Evolutionary conservation across 2,113 vertebrate species (phyloP), one percentile per base, ranked within the genome.

Genomic region (Rhinichthys klamathensis): DNA sequence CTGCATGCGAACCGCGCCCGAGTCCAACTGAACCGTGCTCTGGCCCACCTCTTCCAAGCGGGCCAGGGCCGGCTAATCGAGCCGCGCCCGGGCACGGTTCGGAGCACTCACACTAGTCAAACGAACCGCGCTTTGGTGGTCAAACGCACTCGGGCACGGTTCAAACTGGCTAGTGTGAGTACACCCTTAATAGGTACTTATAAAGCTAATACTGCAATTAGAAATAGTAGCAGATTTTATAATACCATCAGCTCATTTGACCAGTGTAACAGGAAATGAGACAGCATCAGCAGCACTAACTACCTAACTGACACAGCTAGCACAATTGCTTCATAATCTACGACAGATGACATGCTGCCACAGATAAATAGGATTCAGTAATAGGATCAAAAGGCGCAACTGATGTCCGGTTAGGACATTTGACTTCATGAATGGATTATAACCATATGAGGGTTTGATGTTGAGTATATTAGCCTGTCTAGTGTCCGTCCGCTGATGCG

Each of bases 311-410:
- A 44, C 32, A 67, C 41, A 21, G 60, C 35, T 12, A 30, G 11
- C 38, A 46, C 15, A 27, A 49, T 80, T 67, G 9, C 44, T 35
- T 35, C 63, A 67, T 51, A 69, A 15, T 67, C 79, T 32, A 67
- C n/a, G 80, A 85, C 87, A 82, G 67, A 82, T 82, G 79, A 85
- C 79, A 77, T 54, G 32, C 44, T 18, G 32, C 46, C 18, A 51
- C 30, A 11, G 38, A 35, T 77, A 41, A 88, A 88, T 63, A 72
- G 61, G 83, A 77, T 88, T 83, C 80, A 38, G 67, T 74, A 80
- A 73, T 60, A 80, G 65, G 84, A 72, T 80, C 41, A 85, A 81
- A 81, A 81, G 44, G 27, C 44, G 60, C 61, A 81, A 51, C 2
- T 67, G 80, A 81, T 30, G 23, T 54, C 61, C 30, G 61, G 61